Evolutionary conservation across 2,113 vertebrate genomes (phyloP).

Genomic region (Eidolon helvum): DNA sequence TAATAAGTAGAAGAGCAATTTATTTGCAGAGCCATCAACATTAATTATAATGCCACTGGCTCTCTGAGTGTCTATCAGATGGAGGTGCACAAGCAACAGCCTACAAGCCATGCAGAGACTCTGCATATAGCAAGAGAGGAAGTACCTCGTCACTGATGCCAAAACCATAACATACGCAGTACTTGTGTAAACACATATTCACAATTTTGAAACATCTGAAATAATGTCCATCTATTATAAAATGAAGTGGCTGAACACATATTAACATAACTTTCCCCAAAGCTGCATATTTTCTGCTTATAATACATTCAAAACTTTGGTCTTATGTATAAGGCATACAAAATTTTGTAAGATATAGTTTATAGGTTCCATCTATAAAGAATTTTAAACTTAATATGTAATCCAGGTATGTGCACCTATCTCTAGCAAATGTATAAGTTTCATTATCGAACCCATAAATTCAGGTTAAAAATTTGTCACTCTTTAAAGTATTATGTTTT

Average conservation of each 20-base stretch:
- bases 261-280: neutral
- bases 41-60: neutral
- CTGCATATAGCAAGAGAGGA: neutral
- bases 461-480: no score
- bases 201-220: neutral
- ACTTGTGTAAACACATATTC: neutral
- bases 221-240: neutral
- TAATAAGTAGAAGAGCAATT: neutral
- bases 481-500: no score
- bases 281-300: no score
- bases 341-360: no score
- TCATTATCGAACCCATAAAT: no score
- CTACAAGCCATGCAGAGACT: neutral
- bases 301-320: no score
- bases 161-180: neutral
- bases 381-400: no score
- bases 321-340: no score
- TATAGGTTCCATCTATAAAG: no score
- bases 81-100: fast-evolving
- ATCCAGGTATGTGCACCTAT: no score
- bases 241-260: neutral
- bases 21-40: neutral
- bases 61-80: neutral
- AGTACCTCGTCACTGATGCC: neutral
- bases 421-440: no score